Conservation (phyloP, 2,797 vertebrate species). For the Monodelphis domestica region DNA sequence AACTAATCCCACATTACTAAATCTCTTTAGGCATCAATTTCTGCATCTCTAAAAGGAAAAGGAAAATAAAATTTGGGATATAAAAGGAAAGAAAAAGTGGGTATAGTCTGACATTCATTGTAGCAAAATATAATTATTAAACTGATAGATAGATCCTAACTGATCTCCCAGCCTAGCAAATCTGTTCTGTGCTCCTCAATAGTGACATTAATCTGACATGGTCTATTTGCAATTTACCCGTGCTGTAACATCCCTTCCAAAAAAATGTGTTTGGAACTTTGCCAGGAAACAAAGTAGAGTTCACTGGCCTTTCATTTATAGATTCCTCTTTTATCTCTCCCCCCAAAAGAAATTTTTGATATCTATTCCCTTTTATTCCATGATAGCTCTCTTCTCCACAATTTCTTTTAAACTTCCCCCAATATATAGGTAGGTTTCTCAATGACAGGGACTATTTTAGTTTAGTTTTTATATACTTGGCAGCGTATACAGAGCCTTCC, state of each 20-base stretch:
- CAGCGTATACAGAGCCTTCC: neutral
- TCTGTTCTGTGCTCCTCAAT: neutral
- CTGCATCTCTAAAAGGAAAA: neutral
- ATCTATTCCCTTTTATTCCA: neutral
- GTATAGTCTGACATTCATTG: neutral
- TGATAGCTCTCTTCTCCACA: neutral
- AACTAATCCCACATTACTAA: neutral
- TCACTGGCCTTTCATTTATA: neutral
- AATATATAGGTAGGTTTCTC: neutral
- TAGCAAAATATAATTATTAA: slow-evolving; percentile 30
- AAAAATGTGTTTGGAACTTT: neutral
- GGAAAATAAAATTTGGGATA: slow-evolving; percentile 11
- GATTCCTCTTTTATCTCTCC: neutral
- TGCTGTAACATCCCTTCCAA: neutral
- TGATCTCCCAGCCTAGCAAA: neutral
- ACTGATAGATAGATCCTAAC: neutral
- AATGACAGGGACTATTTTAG: neutral
- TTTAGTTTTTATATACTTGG: neutral
- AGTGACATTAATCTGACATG: neutral
- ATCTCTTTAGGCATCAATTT: neutral
- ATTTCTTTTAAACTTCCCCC: neutral
- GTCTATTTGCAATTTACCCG: neutral
- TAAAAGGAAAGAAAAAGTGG: slow-evolving; percentile 5
- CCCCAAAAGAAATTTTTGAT: neutral
- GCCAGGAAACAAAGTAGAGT: neutral